Evolutionary conservation across 2,113 vertebrate genomes (phyloP).

Genomic region (Galbula dea): DNA sequence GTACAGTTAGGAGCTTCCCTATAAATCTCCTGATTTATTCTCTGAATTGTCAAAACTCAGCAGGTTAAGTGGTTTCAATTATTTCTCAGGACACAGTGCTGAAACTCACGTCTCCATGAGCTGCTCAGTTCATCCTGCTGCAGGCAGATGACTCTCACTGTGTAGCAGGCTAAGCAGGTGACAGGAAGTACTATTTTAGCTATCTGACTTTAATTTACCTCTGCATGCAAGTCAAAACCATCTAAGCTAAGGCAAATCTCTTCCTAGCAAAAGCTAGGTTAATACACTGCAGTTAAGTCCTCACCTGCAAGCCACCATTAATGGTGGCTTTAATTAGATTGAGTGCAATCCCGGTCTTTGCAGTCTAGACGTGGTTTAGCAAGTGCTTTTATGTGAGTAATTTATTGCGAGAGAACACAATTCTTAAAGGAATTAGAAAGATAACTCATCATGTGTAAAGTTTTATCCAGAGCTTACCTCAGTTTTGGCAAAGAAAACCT

Average conservation of each 20-base stretch:
- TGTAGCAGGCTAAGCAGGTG: background rate
- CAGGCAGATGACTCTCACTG: background rate
- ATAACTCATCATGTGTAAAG: background rate
- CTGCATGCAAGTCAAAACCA: background rate
- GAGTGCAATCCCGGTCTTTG: slow-evolving; percentile 29
- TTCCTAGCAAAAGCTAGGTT: background rate
- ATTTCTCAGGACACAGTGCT: background rate
- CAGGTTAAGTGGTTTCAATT: background rate
- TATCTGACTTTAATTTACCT: background rate
- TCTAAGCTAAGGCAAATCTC: background rate
- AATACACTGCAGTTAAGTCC: background rate
- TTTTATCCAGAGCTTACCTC: background rate
- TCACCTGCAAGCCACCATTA: background rate
- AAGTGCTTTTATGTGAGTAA: slow-evolving; percentile 12
- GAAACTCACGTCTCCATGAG: rapidly evolving
- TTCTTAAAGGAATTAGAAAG: slow-evolving; percentile 20
- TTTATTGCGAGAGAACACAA: background rate
- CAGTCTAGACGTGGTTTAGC: slow-evolving; percentile 63
- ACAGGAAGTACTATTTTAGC: background rate
- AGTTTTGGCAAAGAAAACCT: background rate
- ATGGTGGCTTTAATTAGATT: slow-evolving; percentile 49
- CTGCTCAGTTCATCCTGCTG: background rate
- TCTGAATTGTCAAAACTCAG: background rate
- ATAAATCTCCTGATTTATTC: background rate
- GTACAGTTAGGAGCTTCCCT: background rate